These are phyloP conservation scores for Pteria penguin DNA, from an alignment of 2,888 invertebrate genomes.

Conservation along the genomic window DNA sequence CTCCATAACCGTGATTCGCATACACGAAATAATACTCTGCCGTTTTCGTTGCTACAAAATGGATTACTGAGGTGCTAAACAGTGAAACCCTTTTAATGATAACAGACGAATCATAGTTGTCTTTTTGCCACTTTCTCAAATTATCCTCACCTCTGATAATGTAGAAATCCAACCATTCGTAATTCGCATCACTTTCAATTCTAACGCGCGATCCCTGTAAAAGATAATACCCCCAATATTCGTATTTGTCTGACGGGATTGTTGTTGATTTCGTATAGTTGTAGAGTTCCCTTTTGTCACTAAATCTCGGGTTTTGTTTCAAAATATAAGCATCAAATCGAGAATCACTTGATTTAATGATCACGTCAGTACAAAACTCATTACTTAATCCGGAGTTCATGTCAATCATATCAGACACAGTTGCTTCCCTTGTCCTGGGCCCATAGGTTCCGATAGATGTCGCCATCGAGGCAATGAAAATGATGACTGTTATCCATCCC, in stretches of 20 bases:
- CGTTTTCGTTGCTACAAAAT: background rate
- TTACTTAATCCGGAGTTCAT: background rate
- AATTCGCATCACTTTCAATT: background rate
- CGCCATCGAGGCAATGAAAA: background rate
- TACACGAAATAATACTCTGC: background rate
- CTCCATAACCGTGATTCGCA: background rate
- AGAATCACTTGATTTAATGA: background rate
- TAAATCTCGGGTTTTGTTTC: background rate
- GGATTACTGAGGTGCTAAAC: background rate
- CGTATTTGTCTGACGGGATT: background rate
- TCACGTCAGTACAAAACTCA: background rate
- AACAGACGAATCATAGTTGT: background rate
- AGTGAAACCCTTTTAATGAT: background rate
- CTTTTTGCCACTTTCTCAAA: background rate
- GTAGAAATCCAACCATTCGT: background rate
- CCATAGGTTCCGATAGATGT: background rate
- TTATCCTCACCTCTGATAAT: background rate
- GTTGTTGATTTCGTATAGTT: background rate
- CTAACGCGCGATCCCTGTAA: background rate
- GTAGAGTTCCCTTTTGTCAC: background rate
- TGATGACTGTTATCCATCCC: slow-evolving; percentile 1
- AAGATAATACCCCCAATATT: slow-evolving; percentile 12
- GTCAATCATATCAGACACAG: background rate
- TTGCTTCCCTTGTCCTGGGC: background rate
- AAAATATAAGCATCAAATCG: background rate